Base-by-base conservation (phyloP, 2,113 vertebrate species). In the Microcebus tavaratra region DNA sequence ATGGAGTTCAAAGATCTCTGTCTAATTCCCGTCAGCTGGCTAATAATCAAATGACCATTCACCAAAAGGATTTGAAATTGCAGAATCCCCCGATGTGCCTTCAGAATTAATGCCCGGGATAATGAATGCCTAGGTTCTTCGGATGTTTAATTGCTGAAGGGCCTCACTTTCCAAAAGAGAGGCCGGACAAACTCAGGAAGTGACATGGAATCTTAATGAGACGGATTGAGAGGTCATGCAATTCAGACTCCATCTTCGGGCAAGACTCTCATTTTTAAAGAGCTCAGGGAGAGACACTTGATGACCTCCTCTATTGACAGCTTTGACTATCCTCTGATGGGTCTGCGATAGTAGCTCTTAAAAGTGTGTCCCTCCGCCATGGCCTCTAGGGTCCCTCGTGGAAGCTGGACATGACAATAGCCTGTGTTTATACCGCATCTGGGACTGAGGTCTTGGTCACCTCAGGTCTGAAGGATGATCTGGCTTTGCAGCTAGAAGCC, bases 71-170 rank as follows among this genome's bases (percentile, higher is more conserved):
- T 87, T 88, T 95, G 83, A 97, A 97, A 97, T 88, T 81, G 48
- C 92, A 95, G 89, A 97, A 96, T 93, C 87, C 90, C 88, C 84
- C 91, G 83, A 72, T 93, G 39, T 82, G 83, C 76, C 87, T 96
- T 97, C 90, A 95, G 96, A 97, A 97, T 94, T 96, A 93, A 97
- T 95, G 70, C 53, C 78, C 59, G 31, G 79, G 70, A 94, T 97
- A 97, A 97, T 94, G 92, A 97, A 95, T 95, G 83, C 87, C 61
- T 39, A 45, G 75, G 50, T 80, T 39, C 97, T 95, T 98, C 81
- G 68, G 93, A 97, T 89, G 88, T 96, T 96, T 97, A 98, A 98
- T 97, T 97, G 96, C 94, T 87, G 57, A 87, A 93, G 50, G 78
- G 76, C 80, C 95, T 93, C 81, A 53, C 82, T 89, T 92, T 93